Base-by-base conservation (phyloP, 2,113 vertebrate genomes). In the Cyprinus carpio region DNA sequence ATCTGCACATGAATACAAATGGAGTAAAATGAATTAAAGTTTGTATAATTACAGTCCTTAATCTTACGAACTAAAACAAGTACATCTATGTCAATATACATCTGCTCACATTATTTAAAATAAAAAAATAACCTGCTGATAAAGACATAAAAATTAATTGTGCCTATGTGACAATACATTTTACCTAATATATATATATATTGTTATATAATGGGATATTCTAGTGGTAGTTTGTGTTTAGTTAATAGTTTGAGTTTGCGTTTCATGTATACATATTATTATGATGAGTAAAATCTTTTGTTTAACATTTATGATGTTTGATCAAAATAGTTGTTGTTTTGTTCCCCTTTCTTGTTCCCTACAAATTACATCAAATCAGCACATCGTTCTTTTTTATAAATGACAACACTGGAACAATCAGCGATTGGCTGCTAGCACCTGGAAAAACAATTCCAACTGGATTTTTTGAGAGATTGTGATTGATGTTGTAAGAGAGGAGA, bases 391-490 rank as follows among this genome's bases (percentile, higher is more conserved):
- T 67, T 62, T 83, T 86, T 43, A 81, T 60, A 60, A 46, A 82
- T 37, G 83, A 81, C 83, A 82, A 51, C 54, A 76, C 20, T 20
- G 16, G 46, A 85, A 82, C 83, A 72, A 76, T 37, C 78, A 89
- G 78, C 74, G 77, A 88, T 90, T 90, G 81, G 76, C 80, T 83
- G 81, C 75, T 51, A 84, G 82, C 58, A 84, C 74, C 75, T 82
- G 74, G 34, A 43, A 85, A 84, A 83, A 85, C 87, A 83, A 78
- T 84, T 88, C 91, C 88, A 92, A 88, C 89, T 87, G 84, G 86
- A 87, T 83, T 83, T 78, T 84, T 86, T 0, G 89, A 84, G 91
- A 92, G 90, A 91, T 90, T 93, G 90, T 89, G 87, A 92, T 89
- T 92, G 91, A 93, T 90, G 74, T 58, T 62, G 46, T 56, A 54